Percentiles rank a stretch among this genome's conserved stretches.
phyloP scores from a whole-genome alignment of 2,113 vertebrate genomes.

The Corydoras maculifer region DNA sequence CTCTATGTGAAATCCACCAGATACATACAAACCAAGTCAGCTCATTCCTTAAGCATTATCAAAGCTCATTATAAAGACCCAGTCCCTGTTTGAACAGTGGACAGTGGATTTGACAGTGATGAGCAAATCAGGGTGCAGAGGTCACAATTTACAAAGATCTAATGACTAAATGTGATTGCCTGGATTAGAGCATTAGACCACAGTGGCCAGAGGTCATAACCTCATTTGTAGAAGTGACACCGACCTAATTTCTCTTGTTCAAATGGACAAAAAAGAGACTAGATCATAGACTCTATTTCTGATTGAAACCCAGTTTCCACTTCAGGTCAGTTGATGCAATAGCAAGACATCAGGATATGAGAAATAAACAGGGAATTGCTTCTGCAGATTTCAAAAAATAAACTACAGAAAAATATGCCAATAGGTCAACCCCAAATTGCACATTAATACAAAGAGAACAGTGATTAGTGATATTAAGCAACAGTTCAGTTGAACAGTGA shows the following conservation, averaged over 20 bases:
- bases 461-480: background rate
- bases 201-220: conserved; percentile 5
- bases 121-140: conserved; percentile 26
- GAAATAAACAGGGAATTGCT: background rate
- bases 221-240: conserved; percentile 9
- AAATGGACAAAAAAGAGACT: background rate
- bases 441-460: background rate
- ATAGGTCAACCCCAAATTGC: conserved; percentile 2
- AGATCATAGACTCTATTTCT: conserved; percentile 5
- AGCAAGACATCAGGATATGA: conserved; percentile 7
- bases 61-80: conserved; percentile 58
- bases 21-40: conserved; percentile 42
- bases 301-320: background rate
- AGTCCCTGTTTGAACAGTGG: conserved; percentile 55
- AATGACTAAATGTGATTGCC: background rate
- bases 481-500: no score
- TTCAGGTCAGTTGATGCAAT: background rate
- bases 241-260: background rate
- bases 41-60: conserved; percentile 64
- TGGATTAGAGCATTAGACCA: conserved; percentile 2
- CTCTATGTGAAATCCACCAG: conserved; percentile 54
- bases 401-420: background rate
- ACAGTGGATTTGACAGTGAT: conserved; percentile 27
- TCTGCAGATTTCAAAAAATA: no score
- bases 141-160: conserved; percentile 7